Conservation (phyloP, 2,797 vertebrate genomes). For the Premnoplex brunnescens region DNA sequence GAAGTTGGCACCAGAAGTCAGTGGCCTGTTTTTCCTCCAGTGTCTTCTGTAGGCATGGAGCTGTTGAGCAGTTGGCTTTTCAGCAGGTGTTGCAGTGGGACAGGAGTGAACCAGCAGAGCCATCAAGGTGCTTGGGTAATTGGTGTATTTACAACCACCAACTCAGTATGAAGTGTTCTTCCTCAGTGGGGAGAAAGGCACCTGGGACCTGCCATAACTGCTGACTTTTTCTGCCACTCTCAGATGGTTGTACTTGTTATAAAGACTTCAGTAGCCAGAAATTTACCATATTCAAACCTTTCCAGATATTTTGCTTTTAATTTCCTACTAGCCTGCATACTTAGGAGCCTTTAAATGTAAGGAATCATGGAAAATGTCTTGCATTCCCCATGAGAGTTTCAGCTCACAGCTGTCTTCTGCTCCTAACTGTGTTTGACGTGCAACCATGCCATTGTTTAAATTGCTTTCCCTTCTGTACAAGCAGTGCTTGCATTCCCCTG, state of each 20-base stretch:
- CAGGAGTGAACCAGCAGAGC: not conserved
- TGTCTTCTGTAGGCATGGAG: not conserved
- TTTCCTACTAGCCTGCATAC: not conserved
- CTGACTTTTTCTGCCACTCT: not conserved
- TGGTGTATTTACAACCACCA: not conserved
- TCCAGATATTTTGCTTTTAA: not conserved
- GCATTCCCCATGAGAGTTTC: not conserved
- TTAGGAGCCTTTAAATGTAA: not conserved
- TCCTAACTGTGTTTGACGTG: conserved; percentile 29
- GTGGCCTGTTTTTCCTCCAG: not conserved
- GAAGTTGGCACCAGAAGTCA: not conserved
- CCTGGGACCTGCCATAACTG: not conserved
- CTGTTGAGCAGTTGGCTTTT: not conserved
- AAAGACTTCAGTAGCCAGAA: not conserved
- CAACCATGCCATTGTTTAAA: conserved; percentile 49
- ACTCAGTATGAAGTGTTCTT: fast-evolving
- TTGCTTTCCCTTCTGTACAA: not conserved
- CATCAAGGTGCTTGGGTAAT: not conserved
- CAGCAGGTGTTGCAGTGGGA: not conserved
- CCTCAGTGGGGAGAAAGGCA: not conserved
- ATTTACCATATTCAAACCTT: not conserved
- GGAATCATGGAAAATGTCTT: conserved; percentile 34
- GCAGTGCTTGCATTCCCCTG: not conserved
- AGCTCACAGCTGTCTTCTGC: conserved; percentile 26
- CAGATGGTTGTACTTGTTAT: not conserved